phyloP scores from a whole-genome alignment of 2,113 vertebrate species.

The Tachysurus fulvidraco region DNA sequence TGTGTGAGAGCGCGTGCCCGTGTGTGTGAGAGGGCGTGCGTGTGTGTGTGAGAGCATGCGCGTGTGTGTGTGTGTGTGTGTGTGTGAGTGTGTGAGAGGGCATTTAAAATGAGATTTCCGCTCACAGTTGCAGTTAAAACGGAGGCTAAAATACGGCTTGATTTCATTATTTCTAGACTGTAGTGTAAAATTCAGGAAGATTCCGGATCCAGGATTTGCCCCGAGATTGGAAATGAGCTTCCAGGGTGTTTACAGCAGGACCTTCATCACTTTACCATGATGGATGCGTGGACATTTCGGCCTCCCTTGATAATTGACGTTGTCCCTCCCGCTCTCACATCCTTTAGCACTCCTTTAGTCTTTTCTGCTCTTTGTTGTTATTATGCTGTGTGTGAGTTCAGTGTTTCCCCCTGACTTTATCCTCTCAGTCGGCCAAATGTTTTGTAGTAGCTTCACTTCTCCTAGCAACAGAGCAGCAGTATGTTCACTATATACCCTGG shows the following conservation, averaged over 20 bases:
- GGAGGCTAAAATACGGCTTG: background rate
- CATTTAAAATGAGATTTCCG: background rate
- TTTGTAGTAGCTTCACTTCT: background rate
- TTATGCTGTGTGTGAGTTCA: slow-evolving; percentile 14
- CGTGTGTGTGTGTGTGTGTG: no score
- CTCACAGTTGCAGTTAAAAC: background rate
- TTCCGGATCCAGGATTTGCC: background rate
- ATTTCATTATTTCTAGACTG: background rate
- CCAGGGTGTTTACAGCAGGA: background rate
- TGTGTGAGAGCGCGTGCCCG: no score
- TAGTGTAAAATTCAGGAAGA: background rate
- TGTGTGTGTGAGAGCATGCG: no score
- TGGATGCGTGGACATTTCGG: background rate
- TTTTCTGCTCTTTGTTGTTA: slow-evolving; percentile 21
- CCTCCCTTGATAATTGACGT: background rate
- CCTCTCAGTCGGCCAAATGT: background rate
- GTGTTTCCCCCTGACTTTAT: slow-evolving; percentile 17
- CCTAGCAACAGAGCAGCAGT: slow-evolving; percentile 14
- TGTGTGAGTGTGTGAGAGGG: no score
- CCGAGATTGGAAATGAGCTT: background rate
- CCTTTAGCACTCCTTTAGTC: background rate
- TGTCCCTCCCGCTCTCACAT: slow-evolving; percentile 1
- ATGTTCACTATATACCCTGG: background rate
- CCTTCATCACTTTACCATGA: background rate
- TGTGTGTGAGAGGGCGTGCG: no score